Evolutionary conservation across 2,113 vertebrate genomes (phyloP).

Genomic region (Mellivora capensis): DNA sequence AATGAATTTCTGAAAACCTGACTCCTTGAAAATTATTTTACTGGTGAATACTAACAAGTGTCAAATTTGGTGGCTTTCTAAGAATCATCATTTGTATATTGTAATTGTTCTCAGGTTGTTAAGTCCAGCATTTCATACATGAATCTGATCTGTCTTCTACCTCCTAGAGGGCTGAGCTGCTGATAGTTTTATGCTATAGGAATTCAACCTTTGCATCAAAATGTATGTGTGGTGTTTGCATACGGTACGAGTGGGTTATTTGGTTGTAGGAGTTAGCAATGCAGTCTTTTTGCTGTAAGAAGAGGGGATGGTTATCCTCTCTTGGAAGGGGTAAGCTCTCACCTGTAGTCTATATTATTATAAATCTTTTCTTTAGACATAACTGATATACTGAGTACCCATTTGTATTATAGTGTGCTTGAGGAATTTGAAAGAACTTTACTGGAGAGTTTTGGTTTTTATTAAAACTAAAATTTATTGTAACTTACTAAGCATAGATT

Average conservation of each 20-base stretch:
- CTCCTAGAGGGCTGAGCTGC: neutral
- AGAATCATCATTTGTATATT: neutral
- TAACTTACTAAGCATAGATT: neutral
- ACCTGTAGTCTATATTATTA: neutral
- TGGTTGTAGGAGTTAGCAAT: neutral
- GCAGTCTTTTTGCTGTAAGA: neutral
- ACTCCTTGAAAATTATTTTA: neutral
- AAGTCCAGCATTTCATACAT: neutral
- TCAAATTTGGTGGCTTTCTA: neutral
- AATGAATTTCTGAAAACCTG: neutral
- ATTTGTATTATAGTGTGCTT: neutral
- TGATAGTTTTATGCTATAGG: neutral
- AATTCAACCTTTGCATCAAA: neutral
- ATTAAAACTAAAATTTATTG: conserved; percentile 6
- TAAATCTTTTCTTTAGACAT: neutral
- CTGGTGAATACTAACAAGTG: neutral
- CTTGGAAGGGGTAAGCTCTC: neutral
- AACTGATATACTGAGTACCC: neutral
- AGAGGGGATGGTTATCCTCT: neutral
- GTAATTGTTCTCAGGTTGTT: neutral
- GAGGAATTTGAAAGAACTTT: neutral
- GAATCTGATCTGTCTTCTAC: neutral
- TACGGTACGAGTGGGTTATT: neutral
- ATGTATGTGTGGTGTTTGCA: neutral
- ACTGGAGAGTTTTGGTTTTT: neutral